Evolutionary conservation across 2,888 invertebrate genomes (phyloP).

Genomic region (Volucella inanis): DNA sequence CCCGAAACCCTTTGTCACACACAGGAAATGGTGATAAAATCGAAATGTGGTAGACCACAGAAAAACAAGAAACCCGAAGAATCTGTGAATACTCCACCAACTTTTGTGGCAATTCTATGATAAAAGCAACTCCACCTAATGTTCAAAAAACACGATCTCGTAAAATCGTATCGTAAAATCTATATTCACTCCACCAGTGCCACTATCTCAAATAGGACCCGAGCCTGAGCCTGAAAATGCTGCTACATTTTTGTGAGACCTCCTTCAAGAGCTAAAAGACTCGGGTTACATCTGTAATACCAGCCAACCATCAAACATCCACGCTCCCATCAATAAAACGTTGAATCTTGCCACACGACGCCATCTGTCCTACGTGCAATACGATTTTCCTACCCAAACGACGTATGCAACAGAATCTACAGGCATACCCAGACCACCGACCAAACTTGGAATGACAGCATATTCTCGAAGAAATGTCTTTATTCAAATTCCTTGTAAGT

Average conservation of each 20-base stretch:
- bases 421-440: conserved; percentile 80
- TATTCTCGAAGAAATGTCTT: conserved; percentile 76
- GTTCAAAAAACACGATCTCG: conserved; percentile 78
- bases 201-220: conserved; percentile 39
- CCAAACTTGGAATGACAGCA: conserved; percentile 50
- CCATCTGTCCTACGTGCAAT: conserved; percentile 81
- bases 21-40: conserved; percentile 65
- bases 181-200: conserved; percentile 10
- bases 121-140: conserved; percentile 7
- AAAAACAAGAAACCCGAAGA: conserved; percentile 72
- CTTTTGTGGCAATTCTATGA: neutral
- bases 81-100: conserved; percentile 3
- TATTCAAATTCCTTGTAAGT: conserved; percentile 80
- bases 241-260: conserved; percentile 76
- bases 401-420: conserved; percentile 80
- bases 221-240: conserved; percentile 61
- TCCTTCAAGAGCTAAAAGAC: conserved; percentile 78
- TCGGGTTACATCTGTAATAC: conserved; percentile 63
- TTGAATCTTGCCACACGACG: conserved; percentile 78
- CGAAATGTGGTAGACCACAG: conserved; percentile 76
- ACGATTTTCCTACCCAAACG: conserved; percentile 81
- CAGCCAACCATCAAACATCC: conserved; percentile 11
- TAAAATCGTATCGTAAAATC: conserved; percentile 78
- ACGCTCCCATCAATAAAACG: conserved; percentile 52
- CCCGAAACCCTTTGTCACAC: conserved; percentile 79